Evolutionary conservation across 1,140 invertebrate species (phyloP).

Genomic region (Penaeus japonicus): DNA sequence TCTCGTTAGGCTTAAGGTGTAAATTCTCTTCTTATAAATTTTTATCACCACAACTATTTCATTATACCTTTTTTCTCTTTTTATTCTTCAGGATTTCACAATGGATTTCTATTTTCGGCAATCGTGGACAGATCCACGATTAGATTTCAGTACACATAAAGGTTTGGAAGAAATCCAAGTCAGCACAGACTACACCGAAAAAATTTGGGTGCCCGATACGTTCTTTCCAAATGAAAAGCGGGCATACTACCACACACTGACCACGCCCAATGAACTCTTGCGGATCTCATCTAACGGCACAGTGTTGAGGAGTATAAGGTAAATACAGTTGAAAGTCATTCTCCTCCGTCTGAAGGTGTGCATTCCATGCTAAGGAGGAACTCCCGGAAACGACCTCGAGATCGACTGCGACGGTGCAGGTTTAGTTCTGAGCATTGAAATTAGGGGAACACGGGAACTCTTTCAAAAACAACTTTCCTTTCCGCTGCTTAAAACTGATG

Average conservation of each 20-base stretch:
- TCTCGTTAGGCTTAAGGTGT: slow-evolving; percentile 33
- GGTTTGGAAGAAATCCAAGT: slow-evolving; percentile 83
- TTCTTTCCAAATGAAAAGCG: slow-evolving; percentile 98
- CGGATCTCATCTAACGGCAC: slow-evolving; percentile 92
- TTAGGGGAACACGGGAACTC: slow-evolving; percentile 23
- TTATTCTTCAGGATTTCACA: slow-evolving; percentile 86
- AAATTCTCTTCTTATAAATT: slow-evolving; percentile 1
- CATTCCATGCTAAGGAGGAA: neutral
- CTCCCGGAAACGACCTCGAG: neutral
- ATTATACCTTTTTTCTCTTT: slow-evolving; percentile 46
- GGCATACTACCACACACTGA: slow-evolving; percentile 97
- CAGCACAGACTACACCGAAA: slow-evolving; percentile 94
- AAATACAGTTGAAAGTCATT: slow-evolving; percentile 55
- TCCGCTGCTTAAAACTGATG: neutral
- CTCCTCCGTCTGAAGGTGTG: neutral
- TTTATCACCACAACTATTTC: neutral
- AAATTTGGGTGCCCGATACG: slow-evolving; percentile 98
- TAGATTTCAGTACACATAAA: slow-evolving; percentile 86
- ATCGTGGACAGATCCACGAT: slow-evolving; percentile 94
- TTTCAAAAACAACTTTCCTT: neutral
- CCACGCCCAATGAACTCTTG: slow-evolving; percentile 96
- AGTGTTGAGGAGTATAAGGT: slow-evolving; percentile 95
- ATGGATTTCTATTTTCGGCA: slow-evolving; percentile 99
- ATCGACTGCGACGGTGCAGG: neutral
- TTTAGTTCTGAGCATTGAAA: slow-evolving; percentile 40